Percentiles rank a stretch among this genome's conserved stretches.
Evolutionary conservation across 2,888 invertebrate genomes (phyloP).

Genomic region (Calephelis perditalis): DNA sequence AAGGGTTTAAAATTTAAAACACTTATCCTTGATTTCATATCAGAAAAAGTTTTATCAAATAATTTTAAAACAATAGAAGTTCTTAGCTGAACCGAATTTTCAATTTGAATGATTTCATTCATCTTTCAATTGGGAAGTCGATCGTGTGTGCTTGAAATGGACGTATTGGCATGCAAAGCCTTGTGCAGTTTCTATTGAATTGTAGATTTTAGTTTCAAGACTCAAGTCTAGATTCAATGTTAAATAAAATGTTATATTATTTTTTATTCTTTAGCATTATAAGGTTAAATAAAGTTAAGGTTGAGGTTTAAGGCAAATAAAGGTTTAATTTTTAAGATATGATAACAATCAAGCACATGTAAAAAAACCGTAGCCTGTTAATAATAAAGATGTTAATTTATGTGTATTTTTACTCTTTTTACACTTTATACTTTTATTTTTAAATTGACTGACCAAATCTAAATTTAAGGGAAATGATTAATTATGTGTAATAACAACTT

Average conservation of each 20-base stretch:
- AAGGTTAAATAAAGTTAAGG: too few relatives aligned
- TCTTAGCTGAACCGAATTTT: slow-evolving; percentile 28
- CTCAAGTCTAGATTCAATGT: slow-evolving; percentile 46
- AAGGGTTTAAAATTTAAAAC: not conserved
- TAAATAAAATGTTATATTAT: slow-evolving; percentile 26
- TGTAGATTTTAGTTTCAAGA: slow-evolving; percentile 70
- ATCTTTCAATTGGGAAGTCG: slow-evolving; percentile 68
- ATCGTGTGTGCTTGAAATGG: slow-evolving; percentile 70
- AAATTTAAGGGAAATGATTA: too few relatives aligned
- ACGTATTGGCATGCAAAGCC: slow-evolving; percentile 75
- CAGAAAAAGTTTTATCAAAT: not conserved
- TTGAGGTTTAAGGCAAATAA: too few relatives aligned
- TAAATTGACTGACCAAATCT: too few relatives aligned
- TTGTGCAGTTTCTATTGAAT: slow-evolving; percentile 73
- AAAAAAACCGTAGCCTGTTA: too few relatives aligned
- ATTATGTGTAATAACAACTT: too few relatives aligned
- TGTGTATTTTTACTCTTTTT: too few relatives aligned
- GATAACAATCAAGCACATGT: too few relatives aligned
- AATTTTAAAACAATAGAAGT: slow-evolving; percentile 3
- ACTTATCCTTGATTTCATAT: not conserved
- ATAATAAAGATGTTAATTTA: too few relatives aligned
- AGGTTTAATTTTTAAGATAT: too few relatives aligned
- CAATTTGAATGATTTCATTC: slow-evolving; percentile 69
- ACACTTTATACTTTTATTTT: too few relatives aligned
- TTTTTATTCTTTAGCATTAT: too few relatives aligned